A percentile compares a stretch with the other conserved stretches of the same genome.
These are phyloP conservation scores for Erpobdella octoculata DNA, from an alignment of 2,888 invertebrate species.

Conservation along the genomic window DNA sequence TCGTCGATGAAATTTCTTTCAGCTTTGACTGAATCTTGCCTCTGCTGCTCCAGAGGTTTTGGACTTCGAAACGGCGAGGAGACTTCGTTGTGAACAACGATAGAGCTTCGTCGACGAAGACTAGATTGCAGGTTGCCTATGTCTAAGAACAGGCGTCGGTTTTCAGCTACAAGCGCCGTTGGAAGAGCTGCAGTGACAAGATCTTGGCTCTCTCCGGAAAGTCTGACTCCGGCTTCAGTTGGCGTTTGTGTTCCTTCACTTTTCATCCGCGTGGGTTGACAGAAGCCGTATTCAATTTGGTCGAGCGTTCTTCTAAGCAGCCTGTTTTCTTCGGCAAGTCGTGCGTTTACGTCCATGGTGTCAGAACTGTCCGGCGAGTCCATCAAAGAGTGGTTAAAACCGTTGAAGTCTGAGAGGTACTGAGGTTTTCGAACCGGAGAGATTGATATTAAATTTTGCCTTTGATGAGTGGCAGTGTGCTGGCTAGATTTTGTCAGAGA, in stretches of 20 bases:
- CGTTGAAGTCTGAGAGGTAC: background rate
- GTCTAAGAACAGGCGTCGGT: slow-evolving; percentile 13
- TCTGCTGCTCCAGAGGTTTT: background rate
- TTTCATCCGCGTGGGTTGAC: slow-evolving; percentile 11
- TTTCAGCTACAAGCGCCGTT: background rate
- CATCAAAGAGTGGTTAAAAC: background rate
- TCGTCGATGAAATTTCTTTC: background rate
- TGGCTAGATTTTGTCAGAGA: background rate
- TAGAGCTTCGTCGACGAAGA: background rate
- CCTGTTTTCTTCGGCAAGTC: slow-evolving; percentile 3
- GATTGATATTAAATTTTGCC: background rate
- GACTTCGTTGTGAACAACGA: background rate
- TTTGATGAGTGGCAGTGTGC: background rate
- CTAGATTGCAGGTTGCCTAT: background rate
- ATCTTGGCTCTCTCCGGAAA: background rate
- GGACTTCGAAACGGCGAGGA: background rate
- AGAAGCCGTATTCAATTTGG: slow-evolving; percentile 18
- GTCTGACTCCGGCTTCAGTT: background rate
- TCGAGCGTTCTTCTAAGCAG: slow-evolving; percentile 6
- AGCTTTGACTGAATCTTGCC: background rate
- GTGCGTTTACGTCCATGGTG: background rate
- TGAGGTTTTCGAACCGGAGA: slow-evolving; percentile 3
- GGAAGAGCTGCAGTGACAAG: background rate
- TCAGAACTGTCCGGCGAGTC: background rate
- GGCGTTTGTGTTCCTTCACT: background rate